Conservation (phyloP, 2,113 vertebrate genomes). For the Urocolius indicus region DNA sequence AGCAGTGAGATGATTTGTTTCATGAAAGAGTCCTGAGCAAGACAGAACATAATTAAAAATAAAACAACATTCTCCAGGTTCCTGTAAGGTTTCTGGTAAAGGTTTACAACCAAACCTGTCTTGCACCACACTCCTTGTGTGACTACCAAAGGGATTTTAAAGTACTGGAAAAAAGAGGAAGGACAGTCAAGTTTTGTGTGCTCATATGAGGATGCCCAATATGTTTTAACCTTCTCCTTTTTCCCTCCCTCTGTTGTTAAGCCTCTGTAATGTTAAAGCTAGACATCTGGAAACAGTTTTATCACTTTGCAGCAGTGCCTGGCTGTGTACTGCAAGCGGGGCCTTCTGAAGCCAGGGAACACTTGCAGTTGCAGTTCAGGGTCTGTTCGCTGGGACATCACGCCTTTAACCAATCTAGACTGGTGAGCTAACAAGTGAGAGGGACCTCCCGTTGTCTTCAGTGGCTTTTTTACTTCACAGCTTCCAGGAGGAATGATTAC, state of each 20-base stretch:
- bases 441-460: constrained; percentile 69
- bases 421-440: constrained; percentile 66
- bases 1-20: background rate
- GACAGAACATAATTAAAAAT: background rate
- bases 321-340: constrained; percentile 46
- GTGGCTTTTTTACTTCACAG: constrained; percentile 64
- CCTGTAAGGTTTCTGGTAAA: background rate
- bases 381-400: constrained; percentile 65
- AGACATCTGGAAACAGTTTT: constrained; percentile 83
- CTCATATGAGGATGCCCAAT: background rate
- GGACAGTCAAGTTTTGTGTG: background rate
- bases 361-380: constrained; percentile 61
- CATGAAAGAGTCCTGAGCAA: background rate
- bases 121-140: background rate
- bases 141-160: background rate
- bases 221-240: background rate
- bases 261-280: background rate
- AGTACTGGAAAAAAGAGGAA: background rate
- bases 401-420: constrained; percentile 49
- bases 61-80: background rate
- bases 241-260: background rate
- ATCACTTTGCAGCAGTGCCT: constrained; percentile 79
- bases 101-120: background rate
- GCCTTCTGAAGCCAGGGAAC: constrained; percentile 71
- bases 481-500: constrained; percentile 70